phyloP scores from a whole-genome alignment of 2,797 vertebrate species.

The Epinephelus coioides region DNA sequence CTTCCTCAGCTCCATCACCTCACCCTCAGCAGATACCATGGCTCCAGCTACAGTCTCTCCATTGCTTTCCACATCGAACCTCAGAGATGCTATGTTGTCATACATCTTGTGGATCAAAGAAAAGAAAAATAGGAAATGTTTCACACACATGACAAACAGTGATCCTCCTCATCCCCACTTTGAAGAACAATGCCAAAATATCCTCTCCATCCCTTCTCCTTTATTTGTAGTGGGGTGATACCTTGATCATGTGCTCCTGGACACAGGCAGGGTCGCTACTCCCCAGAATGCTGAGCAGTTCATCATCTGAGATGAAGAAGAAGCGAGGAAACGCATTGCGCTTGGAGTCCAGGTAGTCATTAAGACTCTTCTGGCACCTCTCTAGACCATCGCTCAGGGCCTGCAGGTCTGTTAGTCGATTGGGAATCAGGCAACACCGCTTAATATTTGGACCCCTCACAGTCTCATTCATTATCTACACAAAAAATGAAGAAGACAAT shows the following conservation, averaged over 20 bases:
- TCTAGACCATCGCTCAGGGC: conserved; percentile 92
- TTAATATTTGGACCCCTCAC: conserved; percentile 90
- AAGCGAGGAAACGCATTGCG: conserved; percentile 97
- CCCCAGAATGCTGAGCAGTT: conserved; percentile 96
- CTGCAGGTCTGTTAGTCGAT: conserved; percentile 89
- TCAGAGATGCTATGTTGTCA: conserved; percentile 93
- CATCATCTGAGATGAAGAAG: conserved; percentile 98
- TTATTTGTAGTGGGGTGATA: conserved; percentile 56
- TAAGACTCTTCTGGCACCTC: conserved; percentile 96
- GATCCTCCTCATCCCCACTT: background rate
- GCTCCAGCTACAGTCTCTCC: conserved; percentile 88
- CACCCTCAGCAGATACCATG: conserved; percentile 95
- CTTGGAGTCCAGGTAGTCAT: conserved; percentile 96
- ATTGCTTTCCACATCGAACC: conserved; percentile 85
- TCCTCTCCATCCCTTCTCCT: background rate
- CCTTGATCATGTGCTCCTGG: conserved; percentile 99
- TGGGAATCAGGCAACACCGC: conserved; percentile 89
- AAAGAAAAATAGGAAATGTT: conserved; percentile 7
- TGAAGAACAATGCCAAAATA: background rate
- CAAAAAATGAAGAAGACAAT: background rate
- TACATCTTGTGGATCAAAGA: conserved; percentile 89
- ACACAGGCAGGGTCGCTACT: conserved; percentile 92
- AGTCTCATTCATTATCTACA: conserved; percentile 94
- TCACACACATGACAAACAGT: conserved; percentile 28
- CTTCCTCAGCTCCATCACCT: conserved; percentile 92